Evolutionary conservation across 2,888 invertebrate genomes (phyloP).

Genomic region (Teinopalpus imperialis): DNA sequence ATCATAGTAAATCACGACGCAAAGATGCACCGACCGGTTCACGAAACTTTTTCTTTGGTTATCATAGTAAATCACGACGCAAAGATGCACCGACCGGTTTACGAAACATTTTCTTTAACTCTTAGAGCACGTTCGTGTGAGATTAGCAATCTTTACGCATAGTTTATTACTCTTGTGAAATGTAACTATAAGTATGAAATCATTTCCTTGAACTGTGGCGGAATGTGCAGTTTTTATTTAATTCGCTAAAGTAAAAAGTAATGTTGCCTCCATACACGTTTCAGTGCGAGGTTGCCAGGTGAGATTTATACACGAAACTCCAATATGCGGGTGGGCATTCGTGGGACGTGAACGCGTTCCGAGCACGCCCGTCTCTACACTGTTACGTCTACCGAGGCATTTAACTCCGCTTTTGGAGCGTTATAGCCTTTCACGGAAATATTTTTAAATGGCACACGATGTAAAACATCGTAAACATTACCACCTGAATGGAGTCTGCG

Average conservation of each 20-base stretch:
- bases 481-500: slow-evolving; percentile 25
- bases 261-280: slow-evolving; percentile 21
- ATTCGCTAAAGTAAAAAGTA: slow-evolving; percentile 2
- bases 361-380: slow-evolving; percentile 51
- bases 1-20: slow-evolving; percentile 46
- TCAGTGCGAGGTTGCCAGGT: slow-evolving; percentile 51
- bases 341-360: slow-evolving; percentile 56
- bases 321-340: slow-evolving; percentile 59
- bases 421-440: slow-evolving; percentile 50
- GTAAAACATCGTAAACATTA: slow-evolving; percentile 33
- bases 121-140: slow-evolving; percentile 28
- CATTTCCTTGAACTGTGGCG: neutral
- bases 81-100: slow-evolving; percentile 35
- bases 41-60: slow-evolving; percentile 32
- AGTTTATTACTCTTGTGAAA: slow-evolving; percentile 1
- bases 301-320: slow-evolving; percentile 64
- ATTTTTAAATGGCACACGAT: slow-evolving; percentile 43
- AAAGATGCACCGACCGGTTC: slow-evolving; percentile 35
- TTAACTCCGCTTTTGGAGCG: slow-evolving; percentile 51
- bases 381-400: slow-evolving; percentile 51
- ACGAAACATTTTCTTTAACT: slow-evolving; percentile 32
- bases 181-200: neutral
- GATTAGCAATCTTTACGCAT: slow-evolving; percentile 10
- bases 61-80: slow-evolving; percentile 43
- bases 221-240: slow-evolving; percentile 1